Evolutionary conservation across 2,888 invertebrate species (phyloP), one percentile per base, ranked within the genome.

Genomic region (Cacoxenus indagator): DNA sequence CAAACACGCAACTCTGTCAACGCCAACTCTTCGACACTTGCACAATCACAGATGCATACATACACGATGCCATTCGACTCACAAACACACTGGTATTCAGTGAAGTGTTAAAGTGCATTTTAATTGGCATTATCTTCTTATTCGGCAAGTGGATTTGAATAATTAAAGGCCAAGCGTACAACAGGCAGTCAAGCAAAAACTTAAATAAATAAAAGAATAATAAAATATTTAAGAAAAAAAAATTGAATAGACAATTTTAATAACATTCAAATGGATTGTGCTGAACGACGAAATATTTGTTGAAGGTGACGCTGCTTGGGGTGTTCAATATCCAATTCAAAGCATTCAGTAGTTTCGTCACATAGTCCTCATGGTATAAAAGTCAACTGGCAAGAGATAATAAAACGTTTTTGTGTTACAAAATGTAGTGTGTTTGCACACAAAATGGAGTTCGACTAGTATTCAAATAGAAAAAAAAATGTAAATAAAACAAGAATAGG

Each of bases 81-180:
- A 55, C n/a, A 26, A 9, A 27, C 24, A 59, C 14, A 27, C 14
- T 11, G 57, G 29, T n/a, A 31, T 14, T 14, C 61, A 31, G 22
- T 62, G 61, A 62, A 62, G 43, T 62, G 61, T 62, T 62, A 62
- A 62, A 62, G 61, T 62, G 61, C 61, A 62, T 43, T 62, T 62
- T 62, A 62, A 62, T 62, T 62, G 61, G 61, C 61, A 62, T 62
- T 62, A 62, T 62, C 61, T 62, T 24, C 61, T 14, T 22, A 62
- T 62, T 19, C 14, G 24, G 22, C 37, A 43, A 29, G 61, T 61
- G 43, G 43, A 61, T 61, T 61, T 61, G 61, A 61, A 61, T 61
- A 61, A 61, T 61, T 61, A 43, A 61, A 61, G 17, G 43, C 19
- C 14, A 37, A 11, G n/a, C n/a, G n/a, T n/a, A n/a, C n/a, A n/a